These are phyloP conservation scores for Drosophila murphyi DNA, from an alignment of 1,140 invertebrate genomes.

Conservation along the genomic window DNA sequence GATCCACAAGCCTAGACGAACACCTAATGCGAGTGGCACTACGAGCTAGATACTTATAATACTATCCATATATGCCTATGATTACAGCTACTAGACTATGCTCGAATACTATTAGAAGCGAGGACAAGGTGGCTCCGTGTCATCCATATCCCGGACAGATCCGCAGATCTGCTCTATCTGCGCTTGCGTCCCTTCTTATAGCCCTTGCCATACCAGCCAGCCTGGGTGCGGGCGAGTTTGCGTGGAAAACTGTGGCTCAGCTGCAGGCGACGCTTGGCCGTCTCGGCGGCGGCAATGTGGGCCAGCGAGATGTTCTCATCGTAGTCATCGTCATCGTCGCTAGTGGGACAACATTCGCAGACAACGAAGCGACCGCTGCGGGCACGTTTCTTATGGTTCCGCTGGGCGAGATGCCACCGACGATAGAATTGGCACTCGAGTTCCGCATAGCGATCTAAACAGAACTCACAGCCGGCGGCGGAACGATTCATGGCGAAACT, in stretches of 20 bases:
- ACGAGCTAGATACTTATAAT: constrained; percentile 20
- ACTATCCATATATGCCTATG: constrained; percentile 5
- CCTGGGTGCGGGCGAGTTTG: constrained; percentile 84
- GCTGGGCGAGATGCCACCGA: constrained; percentile 78
- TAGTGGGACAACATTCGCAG: constrained; percentile 86
- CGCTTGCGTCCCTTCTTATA: constrained; percentile 85
- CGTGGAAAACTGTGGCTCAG: constrained; percentile 75
- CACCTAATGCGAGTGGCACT: constrained; percentile 41
- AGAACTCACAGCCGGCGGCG: constrained; percentile 85
- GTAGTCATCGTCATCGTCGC: constrained; percentile 84
- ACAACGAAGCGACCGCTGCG: constrained; percentile 85
- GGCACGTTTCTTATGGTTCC: constrained; percentile 84
- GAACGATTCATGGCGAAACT: constrained; percentile 82
- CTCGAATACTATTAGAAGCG: constrained; percentile 45
- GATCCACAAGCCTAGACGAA: constrained; percentile 16
- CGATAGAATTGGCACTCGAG: constrained; percentile 86
- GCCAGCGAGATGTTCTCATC: constrained; percentile 84
- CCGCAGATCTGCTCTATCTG: constrained; percentile 38
- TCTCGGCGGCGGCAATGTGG: constrained; percentile 77
- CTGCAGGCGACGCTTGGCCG: constrained; percentile 80
- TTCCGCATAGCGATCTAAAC: constrained; percentile 86
- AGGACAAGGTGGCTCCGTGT: background rate
- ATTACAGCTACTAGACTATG: constrained; percentile 21
- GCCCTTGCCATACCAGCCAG: constrained; percentile 87
- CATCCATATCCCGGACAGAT: too few relatives aligned